These are phyloP conservation scores for Drosophila prosaltans DNA, from an alignment of 1,140 invertebrate genomes.

Conservation along the genomic window DNA sequence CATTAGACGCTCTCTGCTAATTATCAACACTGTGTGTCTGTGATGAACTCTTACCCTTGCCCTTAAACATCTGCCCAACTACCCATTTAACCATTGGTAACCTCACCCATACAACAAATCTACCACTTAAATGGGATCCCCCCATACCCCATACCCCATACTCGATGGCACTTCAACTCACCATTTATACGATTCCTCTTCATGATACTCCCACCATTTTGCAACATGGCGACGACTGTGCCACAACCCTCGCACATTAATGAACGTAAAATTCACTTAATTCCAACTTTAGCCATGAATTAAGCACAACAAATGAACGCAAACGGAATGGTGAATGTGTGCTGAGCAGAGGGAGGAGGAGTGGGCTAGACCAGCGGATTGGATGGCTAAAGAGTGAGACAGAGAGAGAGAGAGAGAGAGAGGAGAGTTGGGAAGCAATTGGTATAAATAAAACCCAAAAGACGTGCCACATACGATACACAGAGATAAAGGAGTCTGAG, in stretches of 20 bases:
- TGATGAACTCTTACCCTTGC: slow-evolving; percentile 43
- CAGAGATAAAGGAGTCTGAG: not conserved
- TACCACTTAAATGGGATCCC: slow-evolving; percentile 36
- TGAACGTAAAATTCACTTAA: slow-evolving; percentile 83
- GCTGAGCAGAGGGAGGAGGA: not conserved
- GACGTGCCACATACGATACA: slow-evolving; percentile 42
- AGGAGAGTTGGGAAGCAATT: not conserved
- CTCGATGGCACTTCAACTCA: slow-evolving; percentile 23
- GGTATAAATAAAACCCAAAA: slow-evolving; percentile 54
- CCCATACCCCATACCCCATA: not conserved
- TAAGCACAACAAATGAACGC: slow-evolving; percentile 77
- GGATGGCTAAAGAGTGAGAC: not conserved
- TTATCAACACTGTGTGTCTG: slow-evolving; percentile 70
- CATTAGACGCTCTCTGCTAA: slow-evolving; percentile 72
- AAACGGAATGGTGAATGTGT: slow-evolving; percentile 30
- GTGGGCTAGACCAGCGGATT: not conserved
- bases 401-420: slow-evolving; percentile 1
- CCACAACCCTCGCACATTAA: slow-evolving; percentile 79
- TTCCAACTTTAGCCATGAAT: slow-evolving; percentile 83
- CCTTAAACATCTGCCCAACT: slow-evolving; percentile 12
- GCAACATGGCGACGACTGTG: slow-evolving; percentile 29
- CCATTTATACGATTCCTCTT: not conserved
- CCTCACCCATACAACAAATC: slow-evolving; percentile 49
- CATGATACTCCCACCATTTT: slow-evolving; percentile 23
- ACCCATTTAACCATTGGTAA: slow-evolving; percentile 33